Evolutionary conservation across 2,888 invertebrate genomes (phyloP).

Genomic region (Artemia sinica): DNA sequence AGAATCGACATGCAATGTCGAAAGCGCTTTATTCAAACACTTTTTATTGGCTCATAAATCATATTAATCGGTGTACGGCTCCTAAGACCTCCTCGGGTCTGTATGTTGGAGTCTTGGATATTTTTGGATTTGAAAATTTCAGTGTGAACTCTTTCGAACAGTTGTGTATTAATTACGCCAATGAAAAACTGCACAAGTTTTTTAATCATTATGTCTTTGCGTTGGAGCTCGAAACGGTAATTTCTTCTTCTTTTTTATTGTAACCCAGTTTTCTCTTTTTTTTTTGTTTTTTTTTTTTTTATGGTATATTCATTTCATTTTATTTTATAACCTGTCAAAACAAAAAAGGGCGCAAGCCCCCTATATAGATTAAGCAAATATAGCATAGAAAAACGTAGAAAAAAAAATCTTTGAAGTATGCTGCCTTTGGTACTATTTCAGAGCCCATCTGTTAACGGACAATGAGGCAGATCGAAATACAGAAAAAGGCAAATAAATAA

Average conservation of each 20-base stretch:
- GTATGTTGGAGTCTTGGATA: conserved; percentile 73
- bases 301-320: no score
- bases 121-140: conserved; percentile 88
- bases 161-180: conserved; percentile 81
- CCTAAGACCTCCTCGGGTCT: conserved; percentile 60
- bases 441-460: no score
- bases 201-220: conserved; percentile 93
- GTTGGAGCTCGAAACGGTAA: conserved; percentile 76
- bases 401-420: no score
- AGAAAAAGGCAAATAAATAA: no score
- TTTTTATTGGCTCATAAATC: conserved; percentile 74
- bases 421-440: no score
- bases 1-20: conserved; percentile 83
- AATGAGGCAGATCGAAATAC: no score
- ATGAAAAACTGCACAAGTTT: conserved; percentile 84
- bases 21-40: conserved; percentile 74
- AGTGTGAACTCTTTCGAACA: conserved; percentile 77
- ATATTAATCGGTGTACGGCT: conserved; percentile 78
- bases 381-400: no score
- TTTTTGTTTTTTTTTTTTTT: not conserved
- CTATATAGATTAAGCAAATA: no score
- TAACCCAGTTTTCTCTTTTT: not conserved
- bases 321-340: no score
- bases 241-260: conserved; percentile 31
- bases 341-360: no score